Conservation (phyloP, 2,888 invertebrate genomes). For the Steinernema scapterisci region DNA sequence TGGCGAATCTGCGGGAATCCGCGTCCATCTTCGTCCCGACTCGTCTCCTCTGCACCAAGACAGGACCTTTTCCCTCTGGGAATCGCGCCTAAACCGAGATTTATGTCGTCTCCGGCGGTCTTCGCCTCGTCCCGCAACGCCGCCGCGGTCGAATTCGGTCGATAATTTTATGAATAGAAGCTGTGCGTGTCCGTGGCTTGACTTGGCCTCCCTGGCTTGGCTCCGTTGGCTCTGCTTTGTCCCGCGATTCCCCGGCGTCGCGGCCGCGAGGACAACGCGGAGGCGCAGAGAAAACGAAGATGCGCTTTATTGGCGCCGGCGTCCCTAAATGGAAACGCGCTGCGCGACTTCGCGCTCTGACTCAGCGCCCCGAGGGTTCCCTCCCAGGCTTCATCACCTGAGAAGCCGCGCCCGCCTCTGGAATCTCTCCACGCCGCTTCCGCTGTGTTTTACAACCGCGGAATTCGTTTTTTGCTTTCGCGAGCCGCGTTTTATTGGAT, state of each 20-base stretch:
- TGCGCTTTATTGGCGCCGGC: conserved; percentile 14
- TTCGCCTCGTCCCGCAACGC: not conserved
- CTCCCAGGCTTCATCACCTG: not conserved
- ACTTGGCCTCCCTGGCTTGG: too few species aligned
- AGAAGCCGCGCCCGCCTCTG: not conserved
- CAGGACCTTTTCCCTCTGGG: not conserved
- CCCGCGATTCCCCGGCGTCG: not conserved
- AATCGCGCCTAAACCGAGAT: not conserved
- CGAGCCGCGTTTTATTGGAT: conserved; percentile 5
- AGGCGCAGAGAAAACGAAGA: not conserved
- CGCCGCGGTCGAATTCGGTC: not conserved
- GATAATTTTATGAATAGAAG: conserved; percentile 31
- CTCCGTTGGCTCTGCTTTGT: conserved; percentile 29
- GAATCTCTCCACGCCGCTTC: not conserved
- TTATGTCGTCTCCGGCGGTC: not conserved
- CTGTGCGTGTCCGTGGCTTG: not conserved
- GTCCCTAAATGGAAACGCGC: conserved; percentile 15
- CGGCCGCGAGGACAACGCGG: not conserved
- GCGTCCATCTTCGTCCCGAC: not conserved
- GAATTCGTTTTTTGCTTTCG: not conserved
- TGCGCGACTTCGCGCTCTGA: conserved; percentile 14
- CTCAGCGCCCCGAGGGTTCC: conserved; percentile 2
- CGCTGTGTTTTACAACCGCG: not conserved
- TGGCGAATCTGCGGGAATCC: conserved; percentile 9
- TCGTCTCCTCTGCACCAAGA: not conserved